Evolutionary conservation across 2,113 vertebrate genomes (phyloP).

Genomic region (Echinops telfairi): DNA sequence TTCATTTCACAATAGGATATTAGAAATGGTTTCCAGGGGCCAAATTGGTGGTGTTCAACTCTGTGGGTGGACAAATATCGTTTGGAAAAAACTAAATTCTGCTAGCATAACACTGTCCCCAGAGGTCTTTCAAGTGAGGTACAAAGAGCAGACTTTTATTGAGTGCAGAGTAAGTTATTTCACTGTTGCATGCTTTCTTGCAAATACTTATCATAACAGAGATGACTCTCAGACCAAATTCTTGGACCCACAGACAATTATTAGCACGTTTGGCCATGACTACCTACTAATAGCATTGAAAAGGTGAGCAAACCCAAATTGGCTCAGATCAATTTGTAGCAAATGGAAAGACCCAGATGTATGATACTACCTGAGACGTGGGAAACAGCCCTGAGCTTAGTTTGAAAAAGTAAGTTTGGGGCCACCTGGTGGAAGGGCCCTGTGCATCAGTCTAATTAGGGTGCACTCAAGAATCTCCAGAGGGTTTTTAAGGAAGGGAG

Average conservation of each 20-base stretch:
- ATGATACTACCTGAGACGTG: rapidly evolving
- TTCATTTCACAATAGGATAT: not conserved
- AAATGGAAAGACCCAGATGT: not conserved
- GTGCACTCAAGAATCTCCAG: not conserved
- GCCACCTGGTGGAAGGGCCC: slow-evolving; percentile 73
- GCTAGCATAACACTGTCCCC: not conserved
- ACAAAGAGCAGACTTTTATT: not conserved
- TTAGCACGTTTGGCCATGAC: not conserved
- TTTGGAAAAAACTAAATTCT: slow-evolving; percentile 1
- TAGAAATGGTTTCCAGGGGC: slow-evolving; percentile 14
- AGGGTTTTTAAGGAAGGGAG: not conserved
- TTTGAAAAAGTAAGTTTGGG: slow-evolving; percentile 70
- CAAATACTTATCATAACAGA: not conserved
- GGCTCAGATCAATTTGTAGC: not conserved
- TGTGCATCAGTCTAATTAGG: slow-evolving; percentile 3
- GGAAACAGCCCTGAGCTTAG: not conserved
- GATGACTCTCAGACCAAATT: not conserved
- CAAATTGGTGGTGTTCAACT: not conserved
- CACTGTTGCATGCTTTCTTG: not conserved
- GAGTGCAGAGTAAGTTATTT: too few species aligned
- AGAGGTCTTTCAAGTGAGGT: not conserved
- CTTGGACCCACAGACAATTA: not conserved
- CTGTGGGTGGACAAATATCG: not conserved
- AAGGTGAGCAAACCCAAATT: not conserved
- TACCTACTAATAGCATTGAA: not conserved